phyloP scores from a whole-genome alignment of 1,140 invertebrate genomes.

The Brachystomella parvula region DNA sequence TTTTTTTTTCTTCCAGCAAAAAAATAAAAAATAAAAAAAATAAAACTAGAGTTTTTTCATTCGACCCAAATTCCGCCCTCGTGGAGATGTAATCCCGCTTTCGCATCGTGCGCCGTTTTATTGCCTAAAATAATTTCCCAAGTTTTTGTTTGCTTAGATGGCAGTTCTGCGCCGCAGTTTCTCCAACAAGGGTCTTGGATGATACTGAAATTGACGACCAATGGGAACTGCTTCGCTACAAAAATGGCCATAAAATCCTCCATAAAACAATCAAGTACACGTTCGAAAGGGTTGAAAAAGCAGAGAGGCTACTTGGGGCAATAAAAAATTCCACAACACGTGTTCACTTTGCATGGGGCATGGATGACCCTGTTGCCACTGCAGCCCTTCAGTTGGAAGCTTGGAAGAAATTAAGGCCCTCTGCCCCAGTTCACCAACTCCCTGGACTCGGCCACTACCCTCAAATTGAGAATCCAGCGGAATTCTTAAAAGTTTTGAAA shows the following conservation, averaged over 20 bases:
- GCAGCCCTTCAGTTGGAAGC: constrained; percentile 7
- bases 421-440: constrained; percentile 13
- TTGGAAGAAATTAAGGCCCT: constrained; percentile 14
- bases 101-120: too few relatives aligned
- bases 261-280: constrained; percentile 27
- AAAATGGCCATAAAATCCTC: constrained; percentile 16
- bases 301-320: constrained; percentile 21
- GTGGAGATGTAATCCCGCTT: too few relatives aligned
- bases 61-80: too few relatives aligned
- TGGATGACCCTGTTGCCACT: constrained; percentile 19
- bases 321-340: constrained; percentile 20
- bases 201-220: constrained; percentile 19
- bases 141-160: too few relatives aligned
- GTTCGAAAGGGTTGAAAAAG: constrained; percentile 16
- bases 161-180: constrained; percentile 21
- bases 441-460: constrained; percentile 25
- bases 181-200: constrained; percentile 11
- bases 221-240: constrained; percentile 20
- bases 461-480: constrained; percentile 26
- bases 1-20: too few relatives aligned
- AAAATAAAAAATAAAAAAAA: too few relatives aligned
- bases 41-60: too few relatives aligned
- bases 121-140: too few relatives aligned
- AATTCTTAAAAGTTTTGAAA: too few relatives aligned
- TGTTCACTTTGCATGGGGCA: constrained; percentile 23